Evolutionary conservation across 2,113 vertebrate species (phyloP), one percentile per base, ranked within the genome.

Genomic region (Anguilla japonica): DNA sequence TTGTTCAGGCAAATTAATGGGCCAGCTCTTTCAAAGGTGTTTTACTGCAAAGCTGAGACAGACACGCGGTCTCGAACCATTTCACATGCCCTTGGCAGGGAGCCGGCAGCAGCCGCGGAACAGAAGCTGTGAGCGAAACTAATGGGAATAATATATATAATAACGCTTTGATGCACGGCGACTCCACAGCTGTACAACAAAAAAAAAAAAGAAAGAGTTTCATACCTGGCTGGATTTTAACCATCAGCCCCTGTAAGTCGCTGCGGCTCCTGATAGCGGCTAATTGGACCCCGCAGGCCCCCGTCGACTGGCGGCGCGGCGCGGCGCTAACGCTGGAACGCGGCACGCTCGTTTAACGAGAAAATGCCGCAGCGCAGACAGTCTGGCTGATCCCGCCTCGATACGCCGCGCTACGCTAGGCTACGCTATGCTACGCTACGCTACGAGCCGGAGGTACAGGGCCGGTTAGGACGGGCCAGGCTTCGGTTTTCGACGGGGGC

Each of bases 71-170:
- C 85, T 89, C 90, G 86, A 90, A 88, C 89, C 50, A 41, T 82
- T 87, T 67, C 5, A 41, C n/a, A 34, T 60, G 83, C 84, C 43
- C 87, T 92, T 93, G 90, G 90, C 89, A 79, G 88, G 18, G 85
- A 41, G 56, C 84, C 79, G 80, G 71, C 88, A 83, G 84, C 22
- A 86, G 89, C 93, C 82, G 83, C 89, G 85, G 86, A 94, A 91
- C 91, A 90, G 89, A 86, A 91, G 92, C 84, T 87, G 83, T 11
- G 78, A 86, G 67, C 87, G 87, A 83, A 87, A 87, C 85, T 91
- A 90, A 93, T 86, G 89, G 87, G 91, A 92, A 84, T 83, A 88
- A 46, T 46, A 46, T 2, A 9, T 46, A 46, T 46, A 46, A 87
- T 86, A 81, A 88, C 71, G 43, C 88, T 92, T 91, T 89, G 82